A percentile compares a stretch with the other conserved stretches of the same genome.
Conservation (phyloP, 2,113 vertebrate species). For the Cinclus cinclus region DNA sequence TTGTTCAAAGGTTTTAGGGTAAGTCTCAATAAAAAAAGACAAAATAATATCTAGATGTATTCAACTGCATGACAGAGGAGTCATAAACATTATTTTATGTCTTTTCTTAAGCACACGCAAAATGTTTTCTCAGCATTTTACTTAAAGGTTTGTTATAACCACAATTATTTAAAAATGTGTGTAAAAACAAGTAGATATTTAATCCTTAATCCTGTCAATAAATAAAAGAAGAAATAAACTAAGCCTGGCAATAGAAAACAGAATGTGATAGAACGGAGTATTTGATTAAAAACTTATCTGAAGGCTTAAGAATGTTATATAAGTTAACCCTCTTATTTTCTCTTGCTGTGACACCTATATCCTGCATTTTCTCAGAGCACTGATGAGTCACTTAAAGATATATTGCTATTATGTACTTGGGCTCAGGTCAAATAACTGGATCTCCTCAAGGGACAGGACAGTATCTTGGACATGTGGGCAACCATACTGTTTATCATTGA, state of each 20-base stretch:
- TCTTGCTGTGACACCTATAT: background rate
- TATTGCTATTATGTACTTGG: background rate
- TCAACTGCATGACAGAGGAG: background rate
- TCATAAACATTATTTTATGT: background rate
- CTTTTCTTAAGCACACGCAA: background rate
- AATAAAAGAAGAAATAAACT: background rate
- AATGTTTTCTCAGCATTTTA: background rate
- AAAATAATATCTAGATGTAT: background rate
- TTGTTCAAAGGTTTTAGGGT: background rate
- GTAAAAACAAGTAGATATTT: background rate
- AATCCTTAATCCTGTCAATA: background rate
- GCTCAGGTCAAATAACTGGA: constrained; percentile 14
- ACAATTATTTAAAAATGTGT: background rate
- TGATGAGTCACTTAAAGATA: background rate
- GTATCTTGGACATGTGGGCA: constrained; percentile 5
- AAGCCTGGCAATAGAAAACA: background rate
- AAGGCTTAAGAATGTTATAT: background rate
- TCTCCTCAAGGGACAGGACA: background rate
- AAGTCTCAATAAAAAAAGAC: background rate
- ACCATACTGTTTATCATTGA: background rate
- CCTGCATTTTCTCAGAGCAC: background rate
- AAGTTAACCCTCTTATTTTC: background rate
- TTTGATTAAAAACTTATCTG: background rate
- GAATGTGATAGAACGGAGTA: background rate
- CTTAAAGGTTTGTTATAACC: background rate